These are phyloP conservation scores for Brachionus sp. DNA, from an alignment of 1,140 invertebrate genomes.

Conservation along the genomic window DNA sequence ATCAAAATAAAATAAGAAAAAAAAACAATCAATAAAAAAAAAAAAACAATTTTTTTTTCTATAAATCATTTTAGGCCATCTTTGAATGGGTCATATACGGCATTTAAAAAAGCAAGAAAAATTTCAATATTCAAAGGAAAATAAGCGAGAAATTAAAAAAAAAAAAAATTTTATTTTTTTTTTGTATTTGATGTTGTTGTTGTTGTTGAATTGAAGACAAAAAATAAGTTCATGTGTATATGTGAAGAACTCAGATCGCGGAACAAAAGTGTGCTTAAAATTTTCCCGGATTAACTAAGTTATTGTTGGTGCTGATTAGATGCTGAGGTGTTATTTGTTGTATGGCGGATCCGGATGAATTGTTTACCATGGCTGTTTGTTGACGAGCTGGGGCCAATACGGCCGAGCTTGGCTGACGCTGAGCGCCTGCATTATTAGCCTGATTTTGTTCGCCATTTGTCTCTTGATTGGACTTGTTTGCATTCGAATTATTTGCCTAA, in stretches of 20 bases:
- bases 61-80: background rate
- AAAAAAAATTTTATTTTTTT: background rate
- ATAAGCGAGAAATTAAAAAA: background rate
- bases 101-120: background rate
- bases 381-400: background rate
- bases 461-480: background rate
- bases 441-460: background rate
- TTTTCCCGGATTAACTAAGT: slow-evolving; percentile 31
- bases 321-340: slow-evolving; percentile 37
- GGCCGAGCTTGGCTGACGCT: slow-evolving; percentile 6
- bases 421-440: background rate
- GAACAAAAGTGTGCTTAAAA: background rate
- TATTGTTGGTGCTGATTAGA: slow-evolving; percentile 21
- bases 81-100: background rate
- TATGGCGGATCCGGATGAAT: slow-evolving; percentile 28
- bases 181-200: background rate
- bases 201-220: background rate
- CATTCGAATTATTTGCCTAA: background rate
- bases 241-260: slow-evolving; percentile 9
- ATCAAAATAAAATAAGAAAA: background rate
- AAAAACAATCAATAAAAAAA: slow-evolving; percentile 8
- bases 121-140: background rate
- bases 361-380: background rate
- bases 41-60: background rate
- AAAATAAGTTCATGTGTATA: background rate